Evolutionary conservation across 2,888 invertebrate species (phyloP).

Genomic region (Dorcus hopei): DNA sequence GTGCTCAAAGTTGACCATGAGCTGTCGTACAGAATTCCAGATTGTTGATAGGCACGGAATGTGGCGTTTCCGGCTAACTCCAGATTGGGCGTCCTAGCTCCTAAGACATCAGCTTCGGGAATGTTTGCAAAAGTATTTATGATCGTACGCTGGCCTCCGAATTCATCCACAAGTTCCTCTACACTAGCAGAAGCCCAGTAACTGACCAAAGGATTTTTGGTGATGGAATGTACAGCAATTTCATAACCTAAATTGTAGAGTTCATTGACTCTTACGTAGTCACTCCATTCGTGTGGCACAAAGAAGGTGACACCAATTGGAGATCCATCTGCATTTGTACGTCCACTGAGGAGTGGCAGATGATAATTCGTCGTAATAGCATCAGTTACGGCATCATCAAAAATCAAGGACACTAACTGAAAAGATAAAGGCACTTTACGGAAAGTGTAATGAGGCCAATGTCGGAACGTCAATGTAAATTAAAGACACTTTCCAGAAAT

Average conservation of each 20-base stretch:
- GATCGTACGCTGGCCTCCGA: constrained; percentile 42
- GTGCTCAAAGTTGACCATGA: constrained; percentile 56
- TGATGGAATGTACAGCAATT: constrained; percentile 66
- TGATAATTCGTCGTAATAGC: constrained; percentile 56
- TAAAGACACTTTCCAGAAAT: no score
- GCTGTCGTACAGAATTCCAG: constrained; percentile 58
- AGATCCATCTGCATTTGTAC: constrained; percentile 64
- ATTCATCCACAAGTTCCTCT: constrained; percentile 38
- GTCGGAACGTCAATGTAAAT: no score
- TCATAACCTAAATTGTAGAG: constrained; percentile 61
- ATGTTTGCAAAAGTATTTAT: constrained; percentile 44
- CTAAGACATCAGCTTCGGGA: constrained; percentile 37
- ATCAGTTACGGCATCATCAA: constrained; percentile 62
- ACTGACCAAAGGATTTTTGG: constrained; percentile 26
- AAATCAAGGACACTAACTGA: constrained; percentile 66
- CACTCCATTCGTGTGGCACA: constrained; percentile 70
- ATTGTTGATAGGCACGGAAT: constrained; percentile 55
- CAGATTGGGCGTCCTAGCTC: constrained; percentile 55
- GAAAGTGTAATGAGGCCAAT: no score
- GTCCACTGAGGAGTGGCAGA: constrained; percentile 50
- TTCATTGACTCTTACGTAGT: constrained; percentile 53
- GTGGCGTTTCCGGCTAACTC: constrained; percentile 57
- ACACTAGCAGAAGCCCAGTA: constrained; percentile 43
- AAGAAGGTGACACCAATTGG: constrained; percentile 65
- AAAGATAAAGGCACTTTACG: neutral